Evolutionary conservation across 2,888 invertebrate species (phyloP), one percentile per base, ranked within the genome.

Genomic region (Lasioglossum villosulum): DNA sequence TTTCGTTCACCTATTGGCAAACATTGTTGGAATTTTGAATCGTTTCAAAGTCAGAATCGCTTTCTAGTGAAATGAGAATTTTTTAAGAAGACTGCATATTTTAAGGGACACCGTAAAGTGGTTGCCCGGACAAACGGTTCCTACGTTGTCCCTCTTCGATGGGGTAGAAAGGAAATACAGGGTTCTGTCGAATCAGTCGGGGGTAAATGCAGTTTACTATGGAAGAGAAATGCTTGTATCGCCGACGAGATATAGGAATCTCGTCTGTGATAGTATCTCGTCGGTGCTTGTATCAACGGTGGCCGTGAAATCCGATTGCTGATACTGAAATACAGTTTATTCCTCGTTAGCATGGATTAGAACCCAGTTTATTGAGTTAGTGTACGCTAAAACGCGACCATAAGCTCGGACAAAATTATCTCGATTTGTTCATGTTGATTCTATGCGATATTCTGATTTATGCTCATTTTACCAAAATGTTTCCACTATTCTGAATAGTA

Each of bases 11-110:
- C 30, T 2, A 14, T 70, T 45, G 48, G 86, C 68, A 81, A 78
- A 86, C 71, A 78, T 68, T 45, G n/a, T 19, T 5, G n/a, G 73
- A 30, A 30, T 19, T 68, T 37, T 16, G 27, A 56, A n/a, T 82
- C 19, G 30, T 42, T 30, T 0, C 19, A 2, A 0, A 27, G 45
- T 52, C 52, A n/a, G 16, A 5, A 56, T 63, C 42, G 63, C 0
- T 63, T 52, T 30, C 12, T 10, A 19, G 27, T 14, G 16, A 71
- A 45, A 74, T 14, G 8, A 30, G 16, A n/a, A 23, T 19, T 37
- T 23, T 23, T 66, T 34, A 8, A 3, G 30, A 3, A 1, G 19
- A 2, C 34, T 2, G 19, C 3, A 8, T 14, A 23, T 10, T 27
- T 27, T 14, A 23, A 30, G 30, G 27, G 8, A 27, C 30, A 30